Evolutionary conservation across 2,888 invertebrate species (phyloP).

Genomic region (Ennomos quercinarius): DNA sequence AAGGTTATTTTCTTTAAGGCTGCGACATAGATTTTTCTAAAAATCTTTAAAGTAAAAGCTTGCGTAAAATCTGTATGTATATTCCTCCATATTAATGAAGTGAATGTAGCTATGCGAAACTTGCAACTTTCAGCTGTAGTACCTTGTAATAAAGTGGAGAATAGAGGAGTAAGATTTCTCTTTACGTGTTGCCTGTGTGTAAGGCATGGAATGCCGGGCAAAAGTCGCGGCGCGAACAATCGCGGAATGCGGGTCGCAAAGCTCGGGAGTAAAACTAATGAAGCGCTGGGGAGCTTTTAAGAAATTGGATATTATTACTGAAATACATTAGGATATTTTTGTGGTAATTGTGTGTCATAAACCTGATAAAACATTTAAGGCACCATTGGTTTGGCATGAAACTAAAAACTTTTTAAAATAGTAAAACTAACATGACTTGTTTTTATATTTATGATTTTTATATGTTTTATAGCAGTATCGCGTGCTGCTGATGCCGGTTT

Average conservation of each 20-base stretch:
- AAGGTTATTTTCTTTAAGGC: conserved; percentile 11
- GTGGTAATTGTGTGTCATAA: conserved; percentile 6
- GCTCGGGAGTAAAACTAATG: conserved; percentile 69
- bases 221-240: conserved; percentile 66
- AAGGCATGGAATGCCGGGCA: conserved; percentile 45
- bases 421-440: too few relatives aligned
- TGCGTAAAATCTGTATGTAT: conserved; percentile 49
- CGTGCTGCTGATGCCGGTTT: too few relatives aligned
- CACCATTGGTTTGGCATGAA: too few relatives aligned
- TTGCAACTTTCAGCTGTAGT: conserved; percentile 19
- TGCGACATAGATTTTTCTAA: conserved; percentile 33
- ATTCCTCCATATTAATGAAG: conserved; percentile 60
- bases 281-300: conserved; percentile 71
- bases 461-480: too few relatives aligned
- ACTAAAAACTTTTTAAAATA: too few relatives aligned
- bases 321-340: conserved; percentile 36
- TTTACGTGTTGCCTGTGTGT: conserved; percentile 26
- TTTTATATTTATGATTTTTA: too few relatives aligned
- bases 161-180: conserved; percentile 4
- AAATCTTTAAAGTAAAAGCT: conserved; percentile 38
- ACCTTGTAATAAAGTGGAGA: conserved; percentile 21
- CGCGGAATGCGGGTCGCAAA: conserved; percentile 69
- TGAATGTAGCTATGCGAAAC: conserved; percentile 42
- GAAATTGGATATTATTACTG: conserved; percentile 68
- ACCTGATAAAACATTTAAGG: too few relatives aligned